phyloP scores from a whole-genome alignment of 2,888 invertebrate genomes.

The Melieria picta region DNA sequence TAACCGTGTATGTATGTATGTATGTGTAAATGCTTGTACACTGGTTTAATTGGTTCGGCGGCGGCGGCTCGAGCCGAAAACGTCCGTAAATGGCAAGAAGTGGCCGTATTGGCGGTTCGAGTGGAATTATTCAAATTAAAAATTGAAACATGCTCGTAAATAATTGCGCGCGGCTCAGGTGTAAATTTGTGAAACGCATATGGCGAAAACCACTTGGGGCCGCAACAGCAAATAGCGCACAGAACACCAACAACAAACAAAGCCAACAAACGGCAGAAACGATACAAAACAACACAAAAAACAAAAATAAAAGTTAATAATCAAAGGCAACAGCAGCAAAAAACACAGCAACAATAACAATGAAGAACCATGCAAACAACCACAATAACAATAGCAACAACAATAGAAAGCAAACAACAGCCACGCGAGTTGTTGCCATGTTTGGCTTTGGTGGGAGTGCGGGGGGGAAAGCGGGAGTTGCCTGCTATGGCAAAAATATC shows the following conservation, averaged over 20 bases:
- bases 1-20: no score
- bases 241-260: constrained; percentile 6
- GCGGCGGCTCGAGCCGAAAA: no score
- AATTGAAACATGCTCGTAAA: background rate
- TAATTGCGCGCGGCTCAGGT: constrained; percentile 1
- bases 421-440: constrained; percentile 29
- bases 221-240: background rate
- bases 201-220: constrained; percentile 24
- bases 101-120: no score
- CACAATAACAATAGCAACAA: constrained; percentile 23
- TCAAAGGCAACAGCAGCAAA: background rate
- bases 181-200: constrained; percentile 26
- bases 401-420: constrained; percentile 23
- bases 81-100: no score
- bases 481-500: constrained; percentile 26
- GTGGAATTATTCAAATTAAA: no score
- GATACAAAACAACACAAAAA: constrained; percentile 12
- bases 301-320: constrained; percentile 27
- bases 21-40: no score
- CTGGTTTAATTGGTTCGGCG: no score
- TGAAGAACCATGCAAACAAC: constrained; percentile 17
- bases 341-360: constrained; percentile 13
- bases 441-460: constrained; percentile 18
- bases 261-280: constrained; percentile 6
- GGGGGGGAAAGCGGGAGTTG: constrained; percentile 21